Conservation (phyloP, 2,113 vertebrate species). For the Empidonax alnorum region DNA sequence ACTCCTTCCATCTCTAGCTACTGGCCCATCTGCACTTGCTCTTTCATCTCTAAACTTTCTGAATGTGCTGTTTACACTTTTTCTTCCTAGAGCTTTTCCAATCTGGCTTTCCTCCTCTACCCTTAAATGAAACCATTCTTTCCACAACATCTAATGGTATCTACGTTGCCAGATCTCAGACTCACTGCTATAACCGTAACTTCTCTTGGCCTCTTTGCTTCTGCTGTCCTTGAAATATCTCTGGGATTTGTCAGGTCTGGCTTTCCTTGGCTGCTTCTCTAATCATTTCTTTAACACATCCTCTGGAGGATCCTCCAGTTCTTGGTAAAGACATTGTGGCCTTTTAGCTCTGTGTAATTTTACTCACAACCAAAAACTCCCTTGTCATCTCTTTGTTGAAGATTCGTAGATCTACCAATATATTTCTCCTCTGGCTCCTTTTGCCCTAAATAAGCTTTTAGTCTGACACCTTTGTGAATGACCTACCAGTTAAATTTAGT, state of each 20-base stretch:
- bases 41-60: constrained; percentile 49
- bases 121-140: constrained; percentile 66
- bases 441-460: background rate
- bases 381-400: background rate
- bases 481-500: background rate
- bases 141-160: constrained; percentile 53
- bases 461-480: background rate
- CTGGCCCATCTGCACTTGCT: constrained; percentile 27
- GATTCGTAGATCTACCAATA: background rate
- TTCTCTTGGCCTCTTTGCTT: constrained; percentile 11
- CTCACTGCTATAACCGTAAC: constrained; percentile 35
- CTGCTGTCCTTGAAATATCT: constrained; percentile 27
- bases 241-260: background rate
- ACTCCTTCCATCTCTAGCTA: constrained; percentile 43
- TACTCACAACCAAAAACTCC: background rate
- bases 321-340: background rate
- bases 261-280: constrained; percentile 6
- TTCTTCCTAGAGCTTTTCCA: constrained; percentile 59
- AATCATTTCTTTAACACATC: constrained; percentile 7
- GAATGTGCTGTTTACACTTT: constrained; percentile 64
- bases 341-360: background rate
- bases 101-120: constrained; percentile 45
- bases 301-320: background rate
- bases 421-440: background rate
- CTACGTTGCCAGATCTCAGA: constrained; percentile 47